Base-by-base conservation (phyloP, 1,140 invertebrate species). In the Ceratina japonica region DNA sequence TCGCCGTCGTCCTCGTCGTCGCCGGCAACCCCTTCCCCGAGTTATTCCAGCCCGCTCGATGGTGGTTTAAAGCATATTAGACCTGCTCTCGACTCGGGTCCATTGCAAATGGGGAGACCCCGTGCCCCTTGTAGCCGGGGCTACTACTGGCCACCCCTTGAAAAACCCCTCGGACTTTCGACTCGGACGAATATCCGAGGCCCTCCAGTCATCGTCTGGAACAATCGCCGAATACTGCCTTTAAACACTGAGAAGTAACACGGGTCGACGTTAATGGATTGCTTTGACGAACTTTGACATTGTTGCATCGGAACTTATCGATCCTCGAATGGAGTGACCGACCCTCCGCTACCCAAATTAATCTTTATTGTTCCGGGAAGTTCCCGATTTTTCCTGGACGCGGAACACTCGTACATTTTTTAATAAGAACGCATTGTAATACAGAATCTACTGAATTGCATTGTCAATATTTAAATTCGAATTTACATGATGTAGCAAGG, bases 41-140 rank as follows among this genome's bases (percentile, higher is more conserved):
- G 68, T 75, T 61, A 81, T 65, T 77, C 77, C 65, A 51, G 31
- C 31, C 37, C 52, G 66, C 72, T 83, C 74, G 81, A 80, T 71
- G 66, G 24, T 72, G 79, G 80, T 80, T 87, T 88, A 88, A 88
- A 88, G 86, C 84, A 87, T 88, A 87, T 88, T 88, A 88, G 87
- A 88, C 80, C 83, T 80, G 81, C 84, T 81, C 86, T 88, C 75
- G 78, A 87, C 73, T 87, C 56, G 71, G 74, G 61, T 84, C 75
- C 80, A 84, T 80, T 82, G 82, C 82, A 86, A 87, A 87, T 85
- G 80, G 75, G 70, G 64, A 73, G 64, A 75, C 72, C 71, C 72
- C 72, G 79, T 86, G 15, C 66, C 79, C 72, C 74, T 79, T 75
- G 74, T 61, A n/a, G 16, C n/a, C 52, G 75, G 75, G 65, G 63